A percentile compares a stretch with the other conserved stretches of the same genome.
Evolutionary conservation across 2,888 invertebrate species (phyloP).

Genomic region (Oscheius onirici): DNA sequence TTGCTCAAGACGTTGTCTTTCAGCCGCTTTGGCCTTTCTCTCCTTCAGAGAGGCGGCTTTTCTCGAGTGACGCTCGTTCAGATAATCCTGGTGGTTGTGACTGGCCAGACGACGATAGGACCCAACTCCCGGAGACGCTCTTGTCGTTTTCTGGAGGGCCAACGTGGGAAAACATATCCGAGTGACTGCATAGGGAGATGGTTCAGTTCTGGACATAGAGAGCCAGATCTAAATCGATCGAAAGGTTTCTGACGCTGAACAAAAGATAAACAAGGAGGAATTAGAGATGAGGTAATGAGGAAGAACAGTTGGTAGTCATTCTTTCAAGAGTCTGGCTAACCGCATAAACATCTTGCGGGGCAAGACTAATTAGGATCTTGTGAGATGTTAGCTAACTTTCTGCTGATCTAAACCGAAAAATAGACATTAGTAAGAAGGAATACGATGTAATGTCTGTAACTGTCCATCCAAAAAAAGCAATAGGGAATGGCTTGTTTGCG

Average conservation of each 20-base stretch:
- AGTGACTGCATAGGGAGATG: conserved; percentile 42
- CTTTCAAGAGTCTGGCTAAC: no score
- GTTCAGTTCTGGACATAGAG: conserved; percentile 36
- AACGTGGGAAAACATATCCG: conserved; percentile 55
- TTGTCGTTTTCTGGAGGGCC: conserved; percentile 45
- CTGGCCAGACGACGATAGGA: conserved; percentile 26
- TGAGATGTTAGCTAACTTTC: no score
- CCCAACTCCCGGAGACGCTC: not conserved
- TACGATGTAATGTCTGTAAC: no score
- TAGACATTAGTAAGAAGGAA: no score
- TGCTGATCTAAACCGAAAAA: no score
- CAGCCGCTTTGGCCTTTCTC: conserved; percentile 37
- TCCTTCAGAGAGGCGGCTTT: conserved; percentile 56
- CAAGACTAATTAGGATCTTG: no score
- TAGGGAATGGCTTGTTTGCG: no score
- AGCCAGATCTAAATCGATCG: conserved; percentile 1
- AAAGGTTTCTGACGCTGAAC: not conserved
- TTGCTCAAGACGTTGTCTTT: conserved; percentile 22
- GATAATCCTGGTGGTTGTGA: conserved; percentile 58
- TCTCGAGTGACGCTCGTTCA: conserved; percentile 51
- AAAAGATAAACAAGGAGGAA: no score
- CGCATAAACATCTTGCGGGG: no score
- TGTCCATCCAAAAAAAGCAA: no score
- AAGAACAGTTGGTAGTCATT: no score
- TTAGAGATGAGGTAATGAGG: no score